These are phyloP conservation scores for Chaetodon trifasciatus DNA, from an alignment of 2,797 vertebrate genomes.

Conservation along the genomic window DNA sequence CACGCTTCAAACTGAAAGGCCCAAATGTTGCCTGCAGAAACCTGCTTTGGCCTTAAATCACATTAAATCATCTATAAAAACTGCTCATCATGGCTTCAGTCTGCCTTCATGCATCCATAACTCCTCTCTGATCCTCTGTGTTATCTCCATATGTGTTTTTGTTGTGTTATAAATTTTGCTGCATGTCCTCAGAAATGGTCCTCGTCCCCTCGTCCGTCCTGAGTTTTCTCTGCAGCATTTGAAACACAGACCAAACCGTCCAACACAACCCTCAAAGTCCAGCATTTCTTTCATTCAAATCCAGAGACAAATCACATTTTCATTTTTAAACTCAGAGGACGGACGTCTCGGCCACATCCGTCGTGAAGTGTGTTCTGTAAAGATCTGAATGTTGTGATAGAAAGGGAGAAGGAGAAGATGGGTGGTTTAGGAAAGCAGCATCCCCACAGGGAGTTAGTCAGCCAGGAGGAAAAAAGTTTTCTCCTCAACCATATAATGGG, in stretches of 20 bases:
- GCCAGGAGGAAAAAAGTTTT: conserved; percentile 43
- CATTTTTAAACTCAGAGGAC: not conserved
- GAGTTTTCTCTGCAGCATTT: not conserved
- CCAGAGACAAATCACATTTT: not conserved
- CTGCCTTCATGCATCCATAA: not conserved
- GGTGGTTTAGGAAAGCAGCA: conserved; percentile 51
- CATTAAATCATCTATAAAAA: conserved; percentile 1
- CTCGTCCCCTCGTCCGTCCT: not conserved
- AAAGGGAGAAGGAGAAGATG: conserved; percentile 63
- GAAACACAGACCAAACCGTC: not conserved
- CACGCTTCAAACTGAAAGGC: conserved; percentile 36
- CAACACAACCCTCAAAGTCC: not conserved
- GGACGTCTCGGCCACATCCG: conserved; percentile 34
- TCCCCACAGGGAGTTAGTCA: conserved; percentile 67
- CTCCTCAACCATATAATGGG: conserved; percentile 58
- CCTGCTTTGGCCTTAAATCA: conserved; percentile 20
- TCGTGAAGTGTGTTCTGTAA: conserved; percentile 57
- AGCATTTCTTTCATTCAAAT: not conserved
- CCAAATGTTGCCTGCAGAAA: conserved; percentile 31
- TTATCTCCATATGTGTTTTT: not conserved
- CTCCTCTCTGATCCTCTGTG: not conserved
- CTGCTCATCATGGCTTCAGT: not conserved
- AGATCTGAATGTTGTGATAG: conserved; percentile 64
- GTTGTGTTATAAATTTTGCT: not conserved
- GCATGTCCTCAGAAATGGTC: not conserved